Evolutionary conservation across 2,888 invertebrate genomes (phyloP).

Genomic region (Papilio protenor): DNA sequence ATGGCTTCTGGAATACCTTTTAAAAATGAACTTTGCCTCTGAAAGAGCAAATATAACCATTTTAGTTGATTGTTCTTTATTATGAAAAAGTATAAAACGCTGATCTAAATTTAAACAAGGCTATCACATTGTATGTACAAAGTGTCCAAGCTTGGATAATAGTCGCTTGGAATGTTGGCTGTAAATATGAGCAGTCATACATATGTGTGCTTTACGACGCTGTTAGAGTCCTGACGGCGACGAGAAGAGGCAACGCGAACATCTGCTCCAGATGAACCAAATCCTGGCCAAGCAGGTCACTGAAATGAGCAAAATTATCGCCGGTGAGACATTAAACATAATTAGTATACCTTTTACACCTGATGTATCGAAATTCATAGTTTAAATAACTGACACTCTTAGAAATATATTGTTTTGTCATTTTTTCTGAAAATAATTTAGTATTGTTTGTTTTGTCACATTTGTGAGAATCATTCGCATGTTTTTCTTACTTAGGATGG

Average conservation of each 20-base stretch:
- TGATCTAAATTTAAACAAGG: too few species aligned
- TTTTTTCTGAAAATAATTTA: background rate
- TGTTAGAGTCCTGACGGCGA: constrained; percentile 89
- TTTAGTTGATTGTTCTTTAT: too few species aligned
- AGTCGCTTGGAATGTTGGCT: constrained; percentile 81
- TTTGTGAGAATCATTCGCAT: background rate
- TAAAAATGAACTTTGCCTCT: too few species aligned
- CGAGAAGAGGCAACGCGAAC: constrained; percentile 94
- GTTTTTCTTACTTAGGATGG: background rate
- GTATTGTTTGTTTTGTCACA: background rate
- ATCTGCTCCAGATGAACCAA: constrained; percentile 95
- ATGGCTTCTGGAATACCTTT: too few species aligned
- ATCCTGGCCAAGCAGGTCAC: constrained; percentile 96
- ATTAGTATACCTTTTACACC: constrained; percentile 42
- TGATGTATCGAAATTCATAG: constrained; percentile 30
- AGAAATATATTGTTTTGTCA: background rate
- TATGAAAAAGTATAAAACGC: too few species aligned
- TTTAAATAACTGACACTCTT: background rate
- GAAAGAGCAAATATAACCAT: too few species aligned
- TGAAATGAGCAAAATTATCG: constrained; percentile 97
- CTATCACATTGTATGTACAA: too few species aligned
- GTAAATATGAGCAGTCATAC: constrained; percentile 72
- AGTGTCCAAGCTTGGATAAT: constrained; percentile 56
- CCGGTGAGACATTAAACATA: constrained; percentile 87
- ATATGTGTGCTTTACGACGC: constrained; percentile 65